Evolutionary conservation across 2,888 invertebrate species (phyloP).

Genomic region (Drosophila maculinotata): DNA sequence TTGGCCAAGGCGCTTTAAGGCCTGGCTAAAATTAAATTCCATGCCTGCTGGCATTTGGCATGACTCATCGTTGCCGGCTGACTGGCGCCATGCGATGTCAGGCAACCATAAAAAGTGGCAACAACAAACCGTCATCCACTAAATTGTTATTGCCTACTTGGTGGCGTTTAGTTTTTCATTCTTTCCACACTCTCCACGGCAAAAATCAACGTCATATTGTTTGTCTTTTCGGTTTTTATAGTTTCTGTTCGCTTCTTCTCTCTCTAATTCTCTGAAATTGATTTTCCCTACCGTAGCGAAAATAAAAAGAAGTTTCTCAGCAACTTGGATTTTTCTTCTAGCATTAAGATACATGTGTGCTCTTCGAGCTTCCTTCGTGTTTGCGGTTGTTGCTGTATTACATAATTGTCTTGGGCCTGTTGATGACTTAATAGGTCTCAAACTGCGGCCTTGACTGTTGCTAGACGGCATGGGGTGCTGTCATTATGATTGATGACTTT

Average conservation of each 20-base stretch:
- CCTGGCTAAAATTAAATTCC: slow-evolving; percentile 59
- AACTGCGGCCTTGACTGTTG: slow-evolving; percentile 50
- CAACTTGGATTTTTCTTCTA: slow-evolving; percentile 31
- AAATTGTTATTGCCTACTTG: slow-evolving; percentile 74
- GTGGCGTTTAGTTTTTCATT: slow-evolving; percentile 53
- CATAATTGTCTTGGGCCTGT: slow-evolving; percentile 58
- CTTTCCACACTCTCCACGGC: slow-evolving; percentile 18
- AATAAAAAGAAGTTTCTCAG: not conserved
- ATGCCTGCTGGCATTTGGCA: slow-evolving; percentile 40
- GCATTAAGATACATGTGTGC: slow-evolving; percentile 26
- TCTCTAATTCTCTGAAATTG: slow-evolving; percentile 31
- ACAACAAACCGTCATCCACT: slow-evolving; percentile 36
- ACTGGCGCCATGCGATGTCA: slow-evolving; percentile 67
- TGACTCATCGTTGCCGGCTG: slow-evolving; percentile 72
- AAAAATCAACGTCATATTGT: slow-evolving; percentile 67
- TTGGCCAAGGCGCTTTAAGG: slow-evolving; percentile 27
- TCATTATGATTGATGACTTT: slow-evolving; percentile 45
- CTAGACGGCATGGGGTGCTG: slow-evolving; percentile 12
- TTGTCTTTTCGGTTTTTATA: slow-evolving; percentile 53
- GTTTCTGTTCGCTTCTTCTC: slow-evolving; percentile 1
- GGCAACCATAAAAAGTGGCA: slow-evolving; percentile 50
- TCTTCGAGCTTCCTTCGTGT: slow-evolving; percentile 9
- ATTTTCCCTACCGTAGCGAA: slow-evolving; percentile 41
- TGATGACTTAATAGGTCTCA: slow-evolving; percentile 64
- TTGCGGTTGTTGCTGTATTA: slow-evolving; percentile 33